Base-by-base conservation (phyloP, 2,797 vertebrate genomes). In the Eulemur coronatus region DNA sequence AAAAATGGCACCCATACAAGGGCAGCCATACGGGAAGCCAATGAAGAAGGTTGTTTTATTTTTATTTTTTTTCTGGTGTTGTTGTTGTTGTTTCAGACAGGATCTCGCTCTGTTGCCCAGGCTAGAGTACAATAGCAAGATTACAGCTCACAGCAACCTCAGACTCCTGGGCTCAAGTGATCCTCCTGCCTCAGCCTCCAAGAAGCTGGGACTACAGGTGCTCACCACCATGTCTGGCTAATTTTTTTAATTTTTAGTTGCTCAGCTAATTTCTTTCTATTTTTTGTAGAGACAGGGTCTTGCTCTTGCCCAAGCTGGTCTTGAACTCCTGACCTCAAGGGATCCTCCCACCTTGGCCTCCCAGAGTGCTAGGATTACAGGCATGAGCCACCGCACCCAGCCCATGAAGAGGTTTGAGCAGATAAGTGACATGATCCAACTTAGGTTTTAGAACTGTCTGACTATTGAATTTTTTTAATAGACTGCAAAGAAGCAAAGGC, bases 301-400 rank as follows among this genome's bases (percentile, higher is more conserved):
- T 15, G 4, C 15, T 65, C 33, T 65, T 65, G 33, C 14, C 8
- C 63, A 65, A 3, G 17, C 33, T 65, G 33, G 7, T 65, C 63
- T n/a, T n/a, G 17, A 65, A 65, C 15, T 65, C 63, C 63, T 65
- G 15, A 65, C 2, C 4, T 65, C 63, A 65, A n/a, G 33, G 3
- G 3, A 65, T 65, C 63, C 63, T 65, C 63, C 63, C 7, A 18
- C 63, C 63, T n/a, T 3, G 3, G 33, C 15, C 63, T 18, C 33
- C 33, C 63, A 65, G 33, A n/a, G 63, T n/a, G 33, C 33, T n/a
- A n/a, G 33, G 63, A n/a, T 65, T 65, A 65, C 63, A 65, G 63
- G 33, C 1, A 1, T 18, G 33, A n/a, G 17, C 63, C 63, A 65
- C 33, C 33, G 0, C 8, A 7, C 33, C 17, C 17, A 4, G 33